A percentile compares a stretch with the other conserved stretches of the same genome.
These are phyloP conservation scores for Dipodomys stephensi DNA, from an alignment of 2,113 vertebrate genomes.

Conservation along the genomic window DNA sequence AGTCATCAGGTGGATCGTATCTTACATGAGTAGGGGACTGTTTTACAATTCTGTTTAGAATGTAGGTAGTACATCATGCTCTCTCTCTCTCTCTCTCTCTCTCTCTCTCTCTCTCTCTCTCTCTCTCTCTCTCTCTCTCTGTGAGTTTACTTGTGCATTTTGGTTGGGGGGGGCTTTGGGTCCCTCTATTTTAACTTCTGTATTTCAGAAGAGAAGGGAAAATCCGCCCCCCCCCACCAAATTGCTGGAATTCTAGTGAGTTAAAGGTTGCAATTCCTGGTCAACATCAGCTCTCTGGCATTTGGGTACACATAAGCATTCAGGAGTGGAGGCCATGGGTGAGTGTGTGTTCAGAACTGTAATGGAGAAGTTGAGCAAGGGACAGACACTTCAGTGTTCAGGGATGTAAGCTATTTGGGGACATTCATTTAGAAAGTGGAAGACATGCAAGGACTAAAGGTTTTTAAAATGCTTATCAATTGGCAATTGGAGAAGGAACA, in stretches of 20 bases:
- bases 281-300: neutral
- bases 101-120: neutral
- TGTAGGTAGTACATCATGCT: neutral
- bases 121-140: neutral
- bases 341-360: slow-evolving; percentile 58
- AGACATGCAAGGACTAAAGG: neutral
- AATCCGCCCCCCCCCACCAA: neutral
- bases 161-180: neutral
- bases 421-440: slow-evolving; percentile 10
- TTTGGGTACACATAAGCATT: neutral
- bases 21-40: neutral
- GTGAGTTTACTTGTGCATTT: neutral
- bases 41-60: neutral
- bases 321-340: neutral
- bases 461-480: neutral
- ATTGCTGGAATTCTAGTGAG: neutral
- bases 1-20: neutral
- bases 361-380: neutral
- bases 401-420: neutral
- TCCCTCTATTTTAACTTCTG: neutral
- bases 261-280: neutral
- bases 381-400: neutral
- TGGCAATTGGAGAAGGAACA: neutral
- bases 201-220: neutral
- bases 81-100: too few species aligned